A percentile compares a stretch with the other conserved stretches of the same genome.
Evolutionary conservation across 2,888 invertebrate genomes (phyloP).

Genomic region (Drosophila demipolita): DNA sequence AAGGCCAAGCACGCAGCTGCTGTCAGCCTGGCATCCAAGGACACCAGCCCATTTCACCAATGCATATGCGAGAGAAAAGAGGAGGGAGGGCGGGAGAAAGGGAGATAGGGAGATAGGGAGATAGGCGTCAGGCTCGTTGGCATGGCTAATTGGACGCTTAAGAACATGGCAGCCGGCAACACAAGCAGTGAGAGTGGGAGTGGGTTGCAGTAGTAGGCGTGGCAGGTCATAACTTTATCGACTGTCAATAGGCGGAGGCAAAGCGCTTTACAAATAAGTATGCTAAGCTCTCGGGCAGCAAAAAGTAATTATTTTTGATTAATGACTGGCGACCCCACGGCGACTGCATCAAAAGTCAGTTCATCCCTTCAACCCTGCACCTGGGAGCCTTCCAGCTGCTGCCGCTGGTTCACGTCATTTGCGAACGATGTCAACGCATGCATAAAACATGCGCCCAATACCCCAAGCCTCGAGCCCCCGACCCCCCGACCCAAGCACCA

Average conservation of each 20-base stretch:
- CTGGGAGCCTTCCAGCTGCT: neutral
- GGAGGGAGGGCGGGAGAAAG: no score
- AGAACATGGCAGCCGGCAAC: constrained; percentile 22
- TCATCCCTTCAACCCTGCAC: neutral
- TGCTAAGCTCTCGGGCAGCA: constrained; percentile 46
- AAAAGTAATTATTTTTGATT: constrained; percentile 69
- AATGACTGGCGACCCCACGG: constrained; percentile 46
- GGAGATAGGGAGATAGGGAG: neutral
- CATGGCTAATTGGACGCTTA: constrained; percentile 57
- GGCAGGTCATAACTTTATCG: constrained; percentile 28
- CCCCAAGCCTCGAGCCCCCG: neutral
- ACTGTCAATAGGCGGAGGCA: constrained; percentile 43
- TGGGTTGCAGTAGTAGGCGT: neutral
- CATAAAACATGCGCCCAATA: constrained; percentile 70
- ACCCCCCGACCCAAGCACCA: neutral
- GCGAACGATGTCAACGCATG: constrained; percentile 80
- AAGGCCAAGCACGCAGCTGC: constrained; percentile 43
- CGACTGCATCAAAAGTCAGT: constrained; percentile 29
- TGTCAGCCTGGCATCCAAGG: constrained; percentile 39
- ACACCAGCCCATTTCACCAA: constrained; percentile 25
- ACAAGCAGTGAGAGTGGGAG: neutral
- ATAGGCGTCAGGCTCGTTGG: constrained; percentile 19
- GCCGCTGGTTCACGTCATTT: constrained; percentile 55
- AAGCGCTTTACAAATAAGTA: constrained; percentile 38
- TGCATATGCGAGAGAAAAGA: constrained; percentile 5